Evolutionary conservation across 30 jellyfish, hydroid and myxozoan species (phyloP).

Genomic region (Cassiopea andromeda): DNA sequence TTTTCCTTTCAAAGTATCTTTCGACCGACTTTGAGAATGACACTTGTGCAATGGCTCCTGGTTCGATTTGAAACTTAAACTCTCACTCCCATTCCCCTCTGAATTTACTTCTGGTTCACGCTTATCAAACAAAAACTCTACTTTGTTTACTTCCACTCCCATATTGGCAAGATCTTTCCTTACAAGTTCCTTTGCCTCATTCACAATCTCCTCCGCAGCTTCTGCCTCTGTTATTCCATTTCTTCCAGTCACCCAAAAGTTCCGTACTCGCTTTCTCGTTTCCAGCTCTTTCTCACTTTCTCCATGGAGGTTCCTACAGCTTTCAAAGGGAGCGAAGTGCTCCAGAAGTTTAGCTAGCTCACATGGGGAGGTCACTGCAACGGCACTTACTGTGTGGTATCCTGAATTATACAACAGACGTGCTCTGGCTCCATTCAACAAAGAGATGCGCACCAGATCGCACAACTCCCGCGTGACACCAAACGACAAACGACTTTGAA

Average conservation of each 20-base stretch:
- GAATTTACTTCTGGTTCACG: not conserved
- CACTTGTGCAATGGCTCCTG: not conserved
- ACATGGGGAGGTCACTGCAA: slow-evolving; percentile 74
- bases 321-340: slow-evolving; percentile 91
- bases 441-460: slow-evolving; percentile 87
- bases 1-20: no score
- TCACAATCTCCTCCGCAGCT: slow-evolving; percentile 80
- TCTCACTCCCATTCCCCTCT: not conserved
- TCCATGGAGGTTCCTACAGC: slow-evolving; percentile 52
- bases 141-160: slow-evolving; percentile 65
- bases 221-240: slow-evolving; percentile 89
- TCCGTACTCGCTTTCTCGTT: slow-evolving; percentile 61
- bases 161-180: slow-evolving; percentile 65
- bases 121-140: slow-evolving; percentile 25
- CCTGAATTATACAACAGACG: slow-evolving; percentile 89
- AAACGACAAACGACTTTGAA: slow-evolving; percentile 95
- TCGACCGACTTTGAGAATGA: not conserved
- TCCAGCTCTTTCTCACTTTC: slow-evolving; percentile 47
- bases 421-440: slow-evolving; percentile 87
- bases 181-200: slow-evolving; percentile 91
- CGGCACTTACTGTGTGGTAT: slow-evolving; percentile 86
- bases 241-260: slow-evolving; percentile 86
- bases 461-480: slow-evolving; percentile 97
- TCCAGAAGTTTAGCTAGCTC: slow-evolving; percentile 76
- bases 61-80: not conserved